phyloP scores from a whole-genome alignment of 2,797 vertebrate genomes.

The Centropyge bicolor region DNA sequence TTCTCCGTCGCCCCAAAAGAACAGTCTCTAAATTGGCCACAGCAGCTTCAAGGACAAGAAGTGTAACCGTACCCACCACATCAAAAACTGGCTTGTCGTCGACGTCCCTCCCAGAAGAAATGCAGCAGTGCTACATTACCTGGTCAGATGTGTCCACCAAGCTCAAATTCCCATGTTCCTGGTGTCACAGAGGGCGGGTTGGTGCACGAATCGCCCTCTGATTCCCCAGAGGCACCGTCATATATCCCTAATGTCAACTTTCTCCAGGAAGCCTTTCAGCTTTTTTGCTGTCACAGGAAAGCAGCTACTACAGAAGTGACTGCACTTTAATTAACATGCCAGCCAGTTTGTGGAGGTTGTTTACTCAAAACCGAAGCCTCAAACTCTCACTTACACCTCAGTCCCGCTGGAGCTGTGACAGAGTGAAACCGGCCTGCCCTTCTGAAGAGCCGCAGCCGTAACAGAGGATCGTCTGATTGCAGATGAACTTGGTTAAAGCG shows the following conservation, averaged over 20 bases:
- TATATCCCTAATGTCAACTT: conserved; percentile 57
- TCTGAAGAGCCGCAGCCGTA: conserved; percentile 2
- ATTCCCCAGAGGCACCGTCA: conserved; percentile 40
- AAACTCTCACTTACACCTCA: conserved; percentile 34
- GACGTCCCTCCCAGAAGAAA: conserved; percentile 2
- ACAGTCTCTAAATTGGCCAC: conserved; percentile 15
- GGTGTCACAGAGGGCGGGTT: conserved; percentile 44
- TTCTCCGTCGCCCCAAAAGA: conserved; percentile 20
- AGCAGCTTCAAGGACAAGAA: conserved; percentile 40
- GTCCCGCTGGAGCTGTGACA: conserved; percentile 23
- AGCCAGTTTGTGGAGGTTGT: conserved; percentile 48
- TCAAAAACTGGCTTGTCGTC: conserved; percentile 52
- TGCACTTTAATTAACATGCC: conserved; percentile 61
- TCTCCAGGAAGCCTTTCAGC: conserved; percentile 44
- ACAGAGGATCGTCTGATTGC: conserved; percentile 41
- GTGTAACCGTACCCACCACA: conserved; percentile 33
- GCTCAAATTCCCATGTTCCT: conserved; percentile 53
- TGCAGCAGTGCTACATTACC: conserved; percentile 31
- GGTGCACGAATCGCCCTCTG: conserved; percentile 47
- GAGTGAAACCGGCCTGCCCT: conserved; percentile 19
- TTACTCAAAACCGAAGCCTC: conserved; percentile 48
- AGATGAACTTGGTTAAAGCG: conserved; percentile 47
- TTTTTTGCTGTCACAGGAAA: conserved; percentile 44
- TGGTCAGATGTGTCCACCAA: conserved; percentile 45
- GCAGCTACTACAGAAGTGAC: conserved; percentile 32